These are phyloP conservation scores for Luffia ferchaultella DNA, from an alignment of 2,888 invertebrate species.

Conservation along the genomic window DNA sequence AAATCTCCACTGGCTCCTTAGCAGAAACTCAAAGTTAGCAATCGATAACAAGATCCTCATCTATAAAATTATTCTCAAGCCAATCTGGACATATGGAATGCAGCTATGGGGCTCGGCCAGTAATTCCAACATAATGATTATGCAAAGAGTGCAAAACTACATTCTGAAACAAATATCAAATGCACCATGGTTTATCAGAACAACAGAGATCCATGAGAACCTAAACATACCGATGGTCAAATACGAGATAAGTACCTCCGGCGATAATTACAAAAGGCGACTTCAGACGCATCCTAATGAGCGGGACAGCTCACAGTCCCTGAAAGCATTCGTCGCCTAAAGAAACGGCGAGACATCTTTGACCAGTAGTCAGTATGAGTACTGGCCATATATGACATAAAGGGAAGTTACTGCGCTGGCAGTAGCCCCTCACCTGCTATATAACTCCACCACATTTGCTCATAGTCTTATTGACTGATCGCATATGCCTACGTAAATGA, in stretches of 20 bases:
- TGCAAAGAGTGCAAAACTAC: not conserved
- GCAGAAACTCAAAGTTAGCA: constrained; percentile 10
- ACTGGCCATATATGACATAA: not conserved
- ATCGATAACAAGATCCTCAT: constrained; percentile 11
- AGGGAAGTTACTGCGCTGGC: not conserved
- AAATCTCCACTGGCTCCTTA: constrained; percentile 12
- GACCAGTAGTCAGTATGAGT: not conserved
- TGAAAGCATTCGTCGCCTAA: not conserved
- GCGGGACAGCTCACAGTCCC: not conserved
- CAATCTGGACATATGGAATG: constrained; percentile 6
- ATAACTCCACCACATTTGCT: not conserved
- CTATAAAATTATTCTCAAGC: constrained; percentile 3
- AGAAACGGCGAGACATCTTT: not conserved
- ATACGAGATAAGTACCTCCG: not conserved
- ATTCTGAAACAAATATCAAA: not conserved
- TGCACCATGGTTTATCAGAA: not conserved
- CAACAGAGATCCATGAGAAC: not conserved
- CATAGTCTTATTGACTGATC: too few species aligned
- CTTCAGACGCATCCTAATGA: not conserved
- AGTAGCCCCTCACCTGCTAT: not conserved
- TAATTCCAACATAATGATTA: constrained; percentile 1
- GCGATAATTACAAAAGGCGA: not conserved
- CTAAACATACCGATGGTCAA: not conserved
- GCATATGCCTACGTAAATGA: too few species aligned
- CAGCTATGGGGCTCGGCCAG: constrained; percentile 8